Percentiles rank a stretch among this genome's conserved stretches.
Evolutionary conservation across 2,113 vertebrate genomes (phyloP).

Genomic region (Larimichthys crocea): DNA sequence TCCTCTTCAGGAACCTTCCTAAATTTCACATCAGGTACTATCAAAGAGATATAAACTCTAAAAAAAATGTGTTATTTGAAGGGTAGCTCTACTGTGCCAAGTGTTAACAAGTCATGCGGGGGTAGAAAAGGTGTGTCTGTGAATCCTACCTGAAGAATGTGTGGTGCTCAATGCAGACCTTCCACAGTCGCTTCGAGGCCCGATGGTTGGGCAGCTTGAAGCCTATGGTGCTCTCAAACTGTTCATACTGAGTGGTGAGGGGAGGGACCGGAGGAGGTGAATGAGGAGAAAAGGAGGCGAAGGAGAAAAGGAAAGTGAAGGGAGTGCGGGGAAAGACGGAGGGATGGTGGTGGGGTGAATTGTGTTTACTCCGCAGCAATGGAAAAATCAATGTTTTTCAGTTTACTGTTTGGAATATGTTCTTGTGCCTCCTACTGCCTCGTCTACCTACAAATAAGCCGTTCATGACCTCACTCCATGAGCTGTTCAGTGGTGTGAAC

Average conservation of each 20-base stretch:
- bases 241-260: constrained; percentile 89
- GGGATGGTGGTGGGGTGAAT: constrained; percentile 50
- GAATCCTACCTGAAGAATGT: constrained; percentile 96
- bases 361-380: constrained; percentile 65
- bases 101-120: constrained; percentile 49
- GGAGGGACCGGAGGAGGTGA: constrained; percentile 30
- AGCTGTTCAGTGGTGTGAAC: constrained; percentile 42
- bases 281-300: constrained; percentile 17
- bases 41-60: background rate
- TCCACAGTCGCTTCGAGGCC: constrained; percentile 98
- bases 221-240: constrained; percentile 99
- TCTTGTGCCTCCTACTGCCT: constrained; percentile 3
- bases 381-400: constrained; percentile 63
- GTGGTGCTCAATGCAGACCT: constrained; percentile 99
- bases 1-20: background rate
- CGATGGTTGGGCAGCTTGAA: constrained; percentile 99
- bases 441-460: constrained; percentile 51
- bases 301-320: constrained; percentile 61
- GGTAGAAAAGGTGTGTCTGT: constrained; percentile 27
- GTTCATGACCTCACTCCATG: constrained; percentile 26
- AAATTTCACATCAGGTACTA: background rate
- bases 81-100: background rate
- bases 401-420: constrained; percentile 43
- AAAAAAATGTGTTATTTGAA: background rate
- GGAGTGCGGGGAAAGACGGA: constrained; percentile 54